A percentile compares a stretch with the other conserved stretches of the same genome.
Evolutionary conservation across 2,797 vertebrate genomes (phyloP).

Genomic region (Eospalax fontanierii): DNA sequence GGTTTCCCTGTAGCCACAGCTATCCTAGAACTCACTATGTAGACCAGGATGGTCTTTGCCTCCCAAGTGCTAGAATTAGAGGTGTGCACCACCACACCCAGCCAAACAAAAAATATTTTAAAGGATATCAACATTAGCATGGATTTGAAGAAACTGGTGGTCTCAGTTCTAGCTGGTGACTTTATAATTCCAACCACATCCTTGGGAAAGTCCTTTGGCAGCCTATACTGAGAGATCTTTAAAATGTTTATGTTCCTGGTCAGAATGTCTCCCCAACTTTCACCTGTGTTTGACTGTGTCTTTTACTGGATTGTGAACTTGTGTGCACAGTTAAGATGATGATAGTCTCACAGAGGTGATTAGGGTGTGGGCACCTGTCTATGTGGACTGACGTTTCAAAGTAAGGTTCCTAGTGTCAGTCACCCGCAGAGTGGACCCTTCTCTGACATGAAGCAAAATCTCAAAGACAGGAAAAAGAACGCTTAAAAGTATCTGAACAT

Average conservation of each 20-base stretch:
- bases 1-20: no score
- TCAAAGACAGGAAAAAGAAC: neutral
- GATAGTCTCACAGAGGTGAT: neutral
- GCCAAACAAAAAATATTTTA: slow-evolving; percentile 88
- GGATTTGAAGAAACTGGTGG: neutral
- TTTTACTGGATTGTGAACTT: neutral
- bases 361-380: neutral
- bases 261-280: neutral
- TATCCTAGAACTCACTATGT: no score
- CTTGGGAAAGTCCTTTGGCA: neutral
- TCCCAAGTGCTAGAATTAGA: neutral
- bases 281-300: neutral
- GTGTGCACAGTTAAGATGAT: neutral
- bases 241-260: neutral
- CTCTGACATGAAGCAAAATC: neutral
- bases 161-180: neutral
- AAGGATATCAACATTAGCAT: neutral
- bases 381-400: neutral
- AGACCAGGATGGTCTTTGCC: neutral
- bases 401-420: neutral
- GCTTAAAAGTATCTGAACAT: no score
- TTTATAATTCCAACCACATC: neutral
- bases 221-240: neutral
- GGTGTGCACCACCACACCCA: neutral
- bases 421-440: neutral